A percentile compares a stretch with the other conserved stretches of the same genome.
These are phyloP conservation scores for Drosophila anomalata DNA, from an alignment of 2,888 invertebrate species.

Conservation along the genomic window DNA sequence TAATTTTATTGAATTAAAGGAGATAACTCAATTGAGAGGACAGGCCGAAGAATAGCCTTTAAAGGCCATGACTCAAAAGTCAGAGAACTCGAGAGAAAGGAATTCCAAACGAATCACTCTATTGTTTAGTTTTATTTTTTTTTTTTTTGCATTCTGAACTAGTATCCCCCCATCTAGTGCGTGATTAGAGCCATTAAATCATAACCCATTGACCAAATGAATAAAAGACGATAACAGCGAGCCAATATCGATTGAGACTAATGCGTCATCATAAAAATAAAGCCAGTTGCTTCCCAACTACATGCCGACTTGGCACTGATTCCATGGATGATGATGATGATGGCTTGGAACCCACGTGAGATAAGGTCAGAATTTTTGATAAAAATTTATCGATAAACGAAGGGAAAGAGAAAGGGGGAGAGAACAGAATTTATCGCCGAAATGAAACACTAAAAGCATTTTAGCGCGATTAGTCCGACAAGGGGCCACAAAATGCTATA, in stretches of 20 bases:
- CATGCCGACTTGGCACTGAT: constrained; percentile 26
- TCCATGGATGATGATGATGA: background rate
- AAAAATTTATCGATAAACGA: constrained; percentile 41
- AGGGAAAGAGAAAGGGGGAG: constrained; percentile 14
- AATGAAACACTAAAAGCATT: constrained; percentile 65
- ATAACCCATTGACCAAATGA: constrained; percentile 46
- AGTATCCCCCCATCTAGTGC: constrained; percentile 1
- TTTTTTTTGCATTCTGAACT: no score
- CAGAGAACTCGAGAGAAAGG: background rate
- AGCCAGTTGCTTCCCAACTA: constrained; percentile 19
- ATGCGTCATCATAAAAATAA: constrained; percentile 30
- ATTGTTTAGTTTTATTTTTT: background rate
- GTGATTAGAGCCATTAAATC: constrained; percentile 41
- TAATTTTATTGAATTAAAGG: constrained; percentile 73
- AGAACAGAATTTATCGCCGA: constrained; percentile 35
- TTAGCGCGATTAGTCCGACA: constrained; percentile 57
- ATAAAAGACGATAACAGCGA: constrained; percentile 13
- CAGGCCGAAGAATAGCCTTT: constrained; percentile 36
- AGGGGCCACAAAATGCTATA: constrained; percentile 6
- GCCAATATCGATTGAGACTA: constrained; percentile 20
- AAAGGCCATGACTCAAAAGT: constrained; percentile 7
- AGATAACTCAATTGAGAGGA: constrained; percentile 72
- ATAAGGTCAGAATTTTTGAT: constrained; percentile 34
- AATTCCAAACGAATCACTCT: background rate
- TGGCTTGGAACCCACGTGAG: constrained; percentile 22